Percentiles rank a stretch among this genome's conserved stretches.
Conservation (phyloP, 2,113 vertebrate species). For the Clinocottus analis region DNA sequence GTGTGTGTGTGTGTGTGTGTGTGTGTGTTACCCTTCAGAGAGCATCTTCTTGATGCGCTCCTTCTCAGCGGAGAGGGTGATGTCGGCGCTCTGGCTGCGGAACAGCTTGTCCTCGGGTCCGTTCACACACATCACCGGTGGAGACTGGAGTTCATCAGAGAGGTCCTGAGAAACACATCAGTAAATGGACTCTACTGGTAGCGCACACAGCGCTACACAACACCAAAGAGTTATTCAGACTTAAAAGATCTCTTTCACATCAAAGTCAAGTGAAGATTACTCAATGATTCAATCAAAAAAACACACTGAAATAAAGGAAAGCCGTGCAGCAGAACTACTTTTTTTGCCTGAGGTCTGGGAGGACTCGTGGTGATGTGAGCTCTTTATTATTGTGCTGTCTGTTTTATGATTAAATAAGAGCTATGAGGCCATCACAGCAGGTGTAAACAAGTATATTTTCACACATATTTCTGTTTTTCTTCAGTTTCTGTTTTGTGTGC, state of each 20-base stretch:
- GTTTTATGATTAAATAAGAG: not conserved
- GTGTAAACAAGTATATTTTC: not conserved
- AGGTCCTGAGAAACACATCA: constrained; percentile 80
- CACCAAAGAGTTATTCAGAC: not conserved
- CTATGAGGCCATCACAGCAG: not conserved
- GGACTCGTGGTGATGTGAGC: not conserved
- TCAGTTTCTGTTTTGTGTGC: not conserved
- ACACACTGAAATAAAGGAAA: not conserved
- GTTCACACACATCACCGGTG: constrained; percentile 87
- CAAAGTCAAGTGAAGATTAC: not conserved
- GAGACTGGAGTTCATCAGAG: constrained; percentile 85
- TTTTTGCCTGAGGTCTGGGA: not conserved
- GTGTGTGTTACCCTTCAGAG: constrained; percentile 88
- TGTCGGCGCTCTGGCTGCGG: constrained; percentile 94
- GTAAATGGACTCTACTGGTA: constrained; percentile 59
- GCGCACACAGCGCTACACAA: not conserved
- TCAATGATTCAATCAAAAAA: not conserved
- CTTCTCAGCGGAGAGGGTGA: constrained; percentile 89
- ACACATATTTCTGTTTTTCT: not conserved
- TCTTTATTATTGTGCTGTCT: not conserved
- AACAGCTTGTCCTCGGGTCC: constrained; percentile 95
- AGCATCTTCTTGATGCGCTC: constrained; percentile 98
- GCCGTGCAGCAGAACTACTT: not conserved
- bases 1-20: constrained; percentile 1
- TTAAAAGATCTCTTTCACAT: not conserved